Evolutionary conservation across 2,797 vertebrate species (phyloP).

Genomic region (Enteromius paludinosus): DNA sequence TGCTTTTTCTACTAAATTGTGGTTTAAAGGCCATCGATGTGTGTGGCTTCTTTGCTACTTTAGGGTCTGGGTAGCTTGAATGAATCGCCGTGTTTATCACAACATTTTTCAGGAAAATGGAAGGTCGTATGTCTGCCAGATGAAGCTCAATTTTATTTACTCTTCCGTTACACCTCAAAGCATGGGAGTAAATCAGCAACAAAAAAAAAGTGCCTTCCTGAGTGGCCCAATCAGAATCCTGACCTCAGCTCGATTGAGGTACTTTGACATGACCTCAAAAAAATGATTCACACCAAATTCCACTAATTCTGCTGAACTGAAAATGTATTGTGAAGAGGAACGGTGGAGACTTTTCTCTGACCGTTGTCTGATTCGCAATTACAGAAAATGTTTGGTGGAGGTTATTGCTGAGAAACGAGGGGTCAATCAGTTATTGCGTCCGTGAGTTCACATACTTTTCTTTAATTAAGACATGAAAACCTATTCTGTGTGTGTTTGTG

Average conservation of each 20-base stretch:
- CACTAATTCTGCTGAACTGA: slow-evolving; percentile 3
- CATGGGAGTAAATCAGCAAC: slow-evolving; percentile 6
- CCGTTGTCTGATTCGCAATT: neutral
- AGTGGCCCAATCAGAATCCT: slow-evolving; percentile 1
- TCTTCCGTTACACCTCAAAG: neutral
- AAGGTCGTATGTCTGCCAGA: slow-evolving; percentile 2
- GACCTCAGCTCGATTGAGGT: slow-evolving; percentile 1
- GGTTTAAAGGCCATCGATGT: neutral
- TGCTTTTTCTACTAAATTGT: neutral
- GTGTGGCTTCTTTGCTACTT: neutral
- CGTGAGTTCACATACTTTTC: neutral
- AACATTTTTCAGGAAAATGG: neutral
- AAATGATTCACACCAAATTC: slow-evolving; percentile 5
- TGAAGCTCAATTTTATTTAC: neutral
- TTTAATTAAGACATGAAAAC: neutral
- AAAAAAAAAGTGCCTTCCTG: neutral
- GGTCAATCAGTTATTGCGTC: slow-evolving; percentile 14
- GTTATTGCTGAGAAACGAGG: slow-evolving; percentile 4
- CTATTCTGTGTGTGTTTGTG: neutral
- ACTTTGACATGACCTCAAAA: slow-evolving; percentile 14
- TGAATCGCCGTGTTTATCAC: neutral
- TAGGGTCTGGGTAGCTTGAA: neutral
- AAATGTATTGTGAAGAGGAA: neutral
- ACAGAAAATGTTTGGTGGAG: neutral
- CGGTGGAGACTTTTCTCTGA: neutral